Conservation (phyloP, 2,113 vertebrate genomes). For the Chaetorhynchus papuensis region DNA sequence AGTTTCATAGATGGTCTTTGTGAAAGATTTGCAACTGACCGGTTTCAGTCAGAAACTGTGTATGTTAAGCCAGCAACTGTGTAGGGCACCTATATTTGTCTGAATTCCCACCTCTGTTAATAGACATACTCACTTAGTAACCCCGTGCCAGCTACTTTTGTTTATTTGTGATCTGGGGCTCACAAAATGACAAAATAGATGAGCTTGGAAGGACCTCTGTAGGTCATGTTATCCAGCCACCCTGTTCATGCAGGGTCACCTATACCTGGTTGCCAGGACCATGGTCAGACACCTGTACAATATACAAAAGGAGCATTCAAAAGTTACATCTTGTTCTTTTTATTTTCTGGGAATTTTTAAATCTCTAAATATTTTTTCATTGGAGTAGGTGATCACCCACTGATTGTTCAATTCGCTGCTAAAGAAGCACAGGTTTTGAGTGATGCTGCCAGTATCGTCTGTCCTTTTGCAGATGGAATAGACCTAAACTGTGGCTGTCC, state of each 20-base stretch:
- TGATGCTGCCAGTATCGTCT: constrained; percentile 84
- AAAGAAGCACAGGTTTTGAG: constrained; percentile 88
- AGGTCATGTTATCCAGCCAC: neutral
- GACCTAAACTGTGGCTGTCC: constrained; percentile 98
- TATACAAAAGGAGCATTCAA: neutral
- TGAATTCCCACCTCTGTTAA: neutral
- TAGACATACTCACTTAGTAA: neutral
- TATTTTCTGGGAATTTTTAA: neutral
- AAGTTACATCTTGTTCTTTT: neutral
- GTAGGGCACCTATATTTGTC: neutral
- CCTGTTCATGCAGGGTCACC: neutral
- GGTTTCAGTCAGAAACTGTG: neutral
- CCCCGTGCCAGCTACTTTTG: neutral
- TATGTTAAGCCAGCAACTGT: neutral
- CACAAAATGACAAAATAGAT: neutral
- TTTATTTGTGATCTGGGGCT: neutral
- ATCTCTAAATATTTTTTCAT: constrained; percentile 19
- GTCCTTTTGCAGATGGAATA: constrained; percentile 90
- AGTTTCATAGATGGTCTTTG: neutral
- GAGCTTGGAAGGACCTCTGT: neutral
- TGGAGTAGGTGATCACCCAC: constrained; percentile 84
- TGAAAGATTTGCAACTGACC: neutral
- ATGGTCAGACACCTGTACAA: neutral
- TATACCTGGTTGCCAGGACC: neutral
- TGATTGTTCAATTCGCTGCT: constrained; percentile 96